phyloP scores from a whole-genome alignment of 2,797 vertebrate species.

The Pantherophis alleghaniensis region DNA sequence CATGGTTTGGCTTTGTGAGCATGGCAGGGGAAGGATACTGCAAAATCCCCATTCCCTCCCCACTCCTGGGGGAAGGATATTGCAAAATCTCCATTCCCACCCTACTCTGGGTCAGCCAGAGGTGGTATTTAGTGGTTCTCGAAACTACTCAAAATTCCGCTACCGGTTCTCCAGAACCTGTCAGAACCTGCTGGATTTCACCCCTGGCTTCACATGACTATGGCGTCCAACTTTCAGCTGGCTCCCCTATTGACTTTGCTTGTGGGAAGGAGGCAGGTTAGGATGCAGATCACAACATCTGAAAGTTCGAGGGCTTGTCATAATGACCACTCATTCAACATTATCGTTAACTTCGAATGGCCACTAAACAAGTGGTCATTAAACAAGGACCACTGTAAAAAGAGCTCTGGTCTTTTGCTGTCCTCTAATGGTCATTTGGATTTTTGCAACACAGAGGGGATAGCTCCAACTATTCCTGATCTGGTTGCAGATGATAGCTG shows the following conservation, averaged over 20 bases:
- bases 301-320: background rate
- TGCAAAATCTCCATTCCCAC: no score
- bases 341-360: background rate
- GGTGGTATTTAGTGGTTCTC: no score
- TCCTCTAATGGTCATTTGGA: background rate
- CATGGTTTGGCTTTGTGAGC: no score
- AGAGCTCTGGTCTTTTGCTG: background rate
- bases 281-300: background rate
- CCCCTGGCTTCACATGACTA: background rate
- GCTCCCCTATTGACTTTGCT: background rate
- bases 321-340: background rate
- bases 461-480: background rate
- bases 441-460: background rate
- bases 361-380: background rate
- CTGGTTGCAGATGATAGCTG: background rate
- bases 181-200: no score
- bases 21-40: no score
- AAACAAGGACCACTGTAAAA: background rate
- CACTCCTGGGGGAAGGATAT: no score
- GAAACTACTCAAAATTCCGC: no score
- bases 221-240: background rate
- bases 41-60: no score
- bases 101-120: no score
- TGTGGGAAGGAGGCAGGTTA: background rate
- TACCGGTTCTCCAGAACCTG: no score